Evolutionary conservation across 2,797 vertebrate genomes (phyloP), one percentile per base, ranked within the genome.

Genomic region (Nannoperca obscura): DNA sequence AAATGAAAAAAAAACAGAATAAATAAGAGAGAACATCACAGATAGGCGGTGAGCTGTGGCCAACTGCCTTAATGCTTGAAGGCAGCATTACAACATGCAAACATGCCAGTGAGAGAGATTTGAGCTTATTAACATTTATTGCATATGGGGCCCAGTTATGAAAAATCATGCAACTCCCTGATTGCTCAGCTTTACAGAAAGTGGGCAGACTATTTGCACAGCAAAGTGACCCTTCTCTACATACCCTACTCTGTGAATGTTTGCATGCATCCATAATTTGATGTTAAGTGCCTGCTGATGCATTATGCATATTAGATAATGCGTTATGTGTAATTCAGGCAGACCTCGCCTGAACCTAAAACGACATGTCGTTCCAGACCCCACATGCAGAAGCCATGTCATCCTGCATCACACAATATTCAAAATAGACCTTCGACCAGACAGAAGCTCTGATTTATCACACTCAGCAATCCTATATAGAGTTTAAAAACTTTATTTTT

Each of bases 281-380:
- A 89, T 88, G 89, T 89, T 94, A 93, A 94, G 89, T 93, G 91
- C 86, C 85, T 91, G 59, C 84, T 86, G 78, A 89, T 93, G 90
- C 92, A 94, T 93, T 93, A 93, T 94, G 91, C 85, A 92, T 89
- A 90, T 89, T 80, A 91, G 88, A 91, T 92, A 90, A 94, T 93
- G 89, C 87, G 87, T 89, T 89, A 80, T 85, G 74, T 88, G 81
- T 87, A 86, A 93, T 89, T 67, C 73, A 86, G 90, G 75, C 72
- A 74, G 86, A 81, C 85, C 82, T 81, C 27, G 46, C 2, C 81
- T 89, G 87, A 84, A 88, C 81, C 53, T 36, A 42, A 50, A 73
- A 52, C 14, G 42, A 61, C 67, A 62, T 75, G 78, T 59, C n/a
- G 38, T 71, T 64, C 34, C 49, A 66, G 66, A 71, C 62, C 57